Evolutionary conservation across 2,888 invertebrate genomes (phyloP), one percentile per base, ranked within the genome.

Genomic region (Sesia apiformis): DNA sequence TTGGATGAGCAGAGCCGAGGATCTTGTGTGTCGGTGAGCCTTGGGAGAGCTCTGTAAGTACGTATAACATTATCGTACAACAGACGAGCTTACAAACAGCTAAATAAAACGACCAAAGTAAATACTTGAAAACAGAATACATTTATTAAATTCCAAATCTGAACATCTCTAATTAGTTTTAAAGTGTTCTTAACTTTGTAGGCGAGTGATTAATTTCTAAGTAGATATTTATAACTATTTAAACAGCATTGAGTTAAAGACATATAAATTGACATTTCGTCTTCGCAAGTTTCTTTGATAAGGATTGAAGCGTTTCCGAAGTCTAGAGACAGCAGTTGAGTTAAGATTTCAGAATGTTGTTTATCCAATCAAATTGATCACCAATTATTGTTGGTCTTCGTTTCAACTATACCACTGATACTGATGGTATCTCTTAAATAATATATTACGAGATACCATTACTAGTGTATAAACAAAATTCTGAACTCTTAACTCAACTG

Each of bases 221-320:
- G 7, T 4, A 4, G 46, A 46, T 46, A 46, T 46, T 46, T 46
- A 46, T 46, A 46, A 46, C n/a, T 46, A 46, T 46, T 46, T 46
- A 46, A 46, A 46, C 7, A 46, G 46, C 46, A 23, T 46, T 8
- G 53, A 55, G 53, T 56, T 56, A 56, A 53, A 53, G 53, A 56
- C 57, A 56, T 57, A 53, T 54, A 57, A 57, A 57, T 57, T 57
- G 57, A 56, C 57, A 57, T 56, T 57, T 56, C 53, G 6, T 52
- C 54, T 56, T 57, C 39, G 56, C 5, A 56, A 56, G 53, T 57
- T 54, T 40, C 50, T 40, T 38, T 57, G 57, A 57, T 56, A 50
- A 52, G 57, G 57, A 56, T 57, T 56, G 57, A 57, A 53, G 51
- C 39, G 55, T 56, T 56, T 57, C 52, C 55, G 57, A 52, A 8